A percentile compares a stretch with the other conserved stretches of the same genome.
These are phyloP conservation scores for Folsomia candida DNA, from an alignment of 2,888 invertebrate species.

Conservation along the genomic window DNA sequence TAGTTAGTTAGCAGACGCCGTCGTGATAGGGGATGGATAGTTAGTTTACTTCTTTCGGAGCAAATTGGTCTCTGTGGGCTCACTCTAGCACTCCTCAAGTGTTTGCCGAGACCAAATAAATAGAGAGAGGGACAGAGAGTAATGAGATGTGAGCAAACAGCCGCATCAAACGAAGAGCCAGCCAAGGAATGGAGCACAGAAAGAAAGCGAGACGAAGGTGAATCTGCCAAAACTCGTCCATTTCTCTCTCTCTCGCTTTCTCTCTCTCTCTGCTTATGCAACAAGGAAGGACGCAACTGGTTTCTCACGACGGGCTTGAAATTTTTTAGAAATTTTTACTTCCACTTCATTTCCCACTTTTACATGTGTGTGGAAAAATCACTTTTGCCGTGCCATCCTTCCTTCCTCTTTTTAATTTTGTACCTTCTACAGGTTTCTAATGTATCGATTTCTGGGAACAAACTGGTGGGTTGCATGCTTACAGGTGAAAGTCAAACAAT, in stretches of 20 bases:
- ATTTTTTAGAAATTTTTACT: too few species aligned
- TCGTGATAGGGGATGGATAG: not conserved
- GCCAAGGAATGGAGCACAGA: not conserved
- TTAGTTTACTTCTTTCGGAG: not conserved
- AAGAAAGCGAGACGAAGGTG: not conserved
- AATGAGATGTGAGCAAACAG: constrained; percentile 4
- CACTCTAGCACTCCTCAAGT: not conserved
- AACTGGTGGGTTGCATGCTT: not conserved
- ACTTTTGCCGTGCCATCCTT: not conserved
- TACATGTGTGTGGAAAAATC: too few species aligned
- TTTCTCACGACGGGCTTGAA: too few species aligned
- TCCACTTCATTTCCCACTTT: too few species aligned
- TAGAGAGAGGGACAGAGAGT: not conserved
- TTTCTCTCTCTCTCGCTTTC: too few species aligned
- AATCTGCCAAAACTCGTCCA: too few species aligned
- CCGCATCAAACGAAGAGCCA: not conserved
- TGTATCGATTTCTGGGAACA: not conserved
- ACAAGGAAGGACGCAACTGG: too few species aligned
- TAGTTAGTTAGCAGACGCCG: not conserved
- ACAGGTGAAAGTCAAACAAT: not conserved
- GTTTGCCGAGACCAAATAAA: not conserved
- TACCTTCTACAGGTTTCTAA: not conserved
- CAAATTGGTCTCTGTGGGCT: not conserved
- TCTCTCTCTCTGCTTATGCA: too few species aligned
- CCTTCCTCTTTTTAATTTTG: not conserved